Percentiles rank a stretch among this genome's conserved stretches.
Evolutionary conservation across 2,888 invertebrate genomes (phyloP).

Genomic region (Mallateleia sp.): DNA sequence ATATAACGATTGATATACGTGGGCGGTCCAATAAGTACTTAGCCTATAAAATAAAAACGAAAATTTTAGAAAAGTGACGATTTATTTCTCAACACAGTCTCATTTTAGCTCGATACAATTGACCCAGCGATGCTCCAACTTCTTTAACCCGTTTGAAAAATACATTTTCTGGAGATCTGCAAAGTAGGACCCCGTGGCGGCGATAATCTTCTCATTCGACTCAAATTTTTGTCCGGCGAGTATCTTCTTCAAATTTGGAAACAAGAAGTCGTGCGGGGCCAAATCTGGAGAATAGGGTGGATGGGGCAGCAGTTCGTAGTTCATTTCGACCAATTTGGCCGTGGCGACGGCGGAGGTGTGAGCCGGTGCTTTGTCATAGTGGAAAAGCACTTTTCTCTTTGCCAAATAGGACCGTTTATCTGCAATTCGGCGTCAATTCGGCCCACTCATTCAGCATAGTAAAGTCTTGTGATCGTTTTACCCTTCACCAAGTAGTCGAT

Average conservation of each 20-base stretch:
- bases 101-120: conserved; percentile 57
- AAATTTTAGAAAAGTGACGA: conserved; percentile 16
- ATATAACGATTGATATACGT: no score
- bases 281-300: conserved; percentile 76
- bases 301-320: conserved; percentile 13
- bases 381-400: background rate
- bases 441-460: conserved; percentile 18
- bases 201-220: conserved; percentile 69
- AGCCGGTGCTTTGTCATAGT: conserved; percentile 1
- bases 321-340: background rate
- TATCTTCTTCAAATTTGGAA: conserved; percentile 76
- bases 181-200: conserved; percentile 48
- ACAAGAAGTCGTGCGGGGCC: conserved; percentile 60
- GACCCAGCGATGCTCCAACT: conserved; percentile 51
- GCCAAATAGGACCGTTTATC: conserved; percentile 5
- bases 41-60: conserved; percentile 24
- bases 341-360: background rate
- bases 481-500: background rate
- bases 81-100: conserved; percentile 51
- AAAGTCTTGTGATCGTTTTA: conserved; percentile 3
- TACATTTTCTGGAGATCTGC: conserved; percentile 51
- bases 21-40: conserved; percentile 22
- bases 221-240: conserved; percentile 77
- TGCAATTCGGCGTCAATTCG: conserved; percentile 15
- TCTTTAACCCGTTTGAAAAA: conserved; percentile 70